Evolutionary conservation across 1,140 invertebrate genomes (phyloP).

Genomic region (Temnothorax nylanderi): DNA sequence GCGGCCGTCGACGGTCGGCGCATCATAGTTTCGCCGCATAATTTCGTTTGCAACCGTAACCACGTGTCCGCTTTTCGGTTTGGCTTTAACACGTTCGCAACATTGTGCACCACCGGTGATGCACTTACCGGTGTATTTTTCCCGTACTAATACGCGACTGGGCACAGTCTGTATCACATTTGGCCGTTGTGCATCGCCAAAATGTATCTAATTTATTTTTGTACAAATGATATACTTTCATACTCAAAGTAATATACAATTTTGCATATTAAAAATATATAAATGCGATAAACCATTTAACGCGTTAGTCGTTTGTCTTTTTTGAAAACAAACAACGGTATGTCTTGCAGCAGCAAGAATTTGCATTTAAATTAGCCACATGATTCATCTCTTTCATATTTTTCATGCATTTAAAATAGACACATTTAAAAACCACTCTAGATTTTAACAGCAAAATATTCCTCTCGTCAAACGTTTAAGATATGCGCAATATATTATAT

Average conservation of each 20-base stretch:
- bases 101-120: neutral
- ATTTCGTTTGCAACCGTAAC: slow-evolving; percentile 48
- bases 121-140: neutral
- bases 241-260: neutral
- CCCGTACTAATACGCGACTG: neutral
- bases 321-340: neutral
- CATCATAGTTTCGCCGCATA: slow-evolving; percentile 53
- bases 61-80: slow-evolving; percentile 30
- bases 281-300: neutral
- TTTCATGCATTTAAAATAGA: neutral
- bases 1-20: slow-evolving; percentile 13
- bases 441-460: neutral
- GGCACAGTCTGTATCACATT: neutral
- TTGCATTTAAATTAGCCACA: neutral
- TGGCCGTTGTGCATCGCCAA: neutral
- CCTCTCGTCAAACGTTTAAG: neutral
- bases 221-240: neutral
- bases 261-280: neutral
- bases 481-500: neutral
- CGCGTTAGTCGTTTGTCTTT: neutral
- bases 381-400: neutral
- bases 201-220: neutral
- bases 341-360: neutral
- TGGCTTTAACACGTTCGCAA: slow-evolving; percentile 24
- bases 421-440: neutral